Percentiles rank a stretch among this genome's conserved stretches.
Conservation (phyloP, 2,797 vertebrate species). For the Margarornis squamiger region DNA sequence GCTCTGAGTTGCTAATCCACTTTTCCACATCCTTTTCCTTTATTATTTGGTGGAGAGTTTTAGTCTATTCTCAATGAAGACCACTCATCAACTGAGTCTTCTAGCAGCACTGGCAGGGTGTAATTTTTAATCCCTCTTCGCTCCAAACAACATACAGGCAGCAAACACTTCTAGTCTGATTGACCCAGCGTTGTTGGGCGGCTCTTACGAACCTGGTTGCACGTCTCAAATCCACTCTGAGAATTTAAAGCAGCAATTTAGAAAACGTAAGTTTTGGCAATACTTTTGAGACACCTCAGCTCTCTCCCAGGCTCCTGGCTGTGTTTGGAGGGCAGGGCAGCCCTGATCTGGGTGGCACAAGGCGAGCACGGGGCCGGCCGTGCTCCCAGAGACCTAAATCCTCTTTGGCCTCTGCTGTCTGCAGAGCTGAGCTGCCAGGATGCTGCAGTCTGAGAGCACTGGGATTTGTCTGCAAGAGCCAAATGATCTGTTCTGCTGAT, state of each 20-base stretch:
- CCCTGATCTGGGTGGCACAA: not conserved
- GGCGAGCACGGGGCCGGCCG: rapidly evolving
- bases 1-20: not conserved
- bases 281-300: not conserved
- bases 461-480: not conserved
- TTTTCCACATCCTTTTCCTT: not conserved
- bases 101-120: not conserved
- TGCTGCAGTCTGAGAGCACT: slow-evolving; percentile 1
- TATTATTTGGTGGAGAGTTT: not conserved
- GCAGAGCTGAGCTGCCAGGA: not conserved
- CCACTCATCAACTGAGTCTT: not conserved
- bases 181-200: not conserved
- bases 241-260: not conserved
- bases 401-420: not conserved
- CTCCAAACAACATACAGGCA: not conserved
- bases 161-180: not conserved
- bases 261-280: not conserved
- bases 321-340: not conserved
- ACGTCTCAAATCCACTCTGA: not conserved
- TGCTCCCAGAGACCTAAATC: not conserved
- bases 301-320: not conserved
- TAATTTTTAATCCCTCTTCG: not conserved
- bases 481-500: not conserved
- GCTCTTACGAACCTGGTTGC: not conserved
- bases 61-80: not conserved